phyloP scores from a whole-genome alignment of 1,140 invertebrate genomes.

The Orius insidiosus region DNA sequence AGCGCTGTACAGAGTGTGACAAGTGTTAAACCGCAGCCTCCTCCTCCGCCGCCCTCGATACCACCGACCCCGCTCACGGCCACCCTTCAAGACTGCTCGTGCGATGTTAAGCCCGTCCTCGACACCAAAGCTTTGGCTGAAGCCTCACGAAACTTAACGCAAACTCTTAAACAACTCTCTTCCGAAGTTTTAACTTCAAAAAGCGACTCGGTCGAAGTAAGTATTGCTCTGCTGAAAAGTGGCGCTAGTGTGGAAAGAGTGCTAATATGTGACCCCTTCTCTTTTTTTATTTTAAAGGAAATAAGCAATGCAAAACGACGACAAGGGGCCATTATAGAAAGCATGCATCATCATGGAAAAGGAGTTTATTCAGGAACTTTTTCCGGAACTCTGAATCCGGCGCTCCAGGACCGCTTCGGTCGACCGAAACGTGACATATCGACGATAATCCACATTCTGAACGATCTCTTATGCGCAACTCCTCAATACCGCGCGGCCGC shows the following conservation, averaged over 20 bases:
- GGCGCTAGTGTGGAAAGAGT: too few relatives aligned
- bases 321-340: slow-evolving; percentile 78
- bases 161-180: slow-evolving; percentile 76
- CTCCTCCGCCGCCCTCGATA: background rate
- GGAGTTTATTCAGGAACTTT: slow-evolving; percentile 67
- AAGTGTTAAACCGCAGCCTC: background rate
- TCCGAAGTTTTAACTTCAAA: slow-evolving; percentile 62
- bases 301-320: slow-evolving; percentile 21
- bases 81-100: slow-evolving; percentile 12
- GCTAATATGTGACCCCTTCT: background rate
- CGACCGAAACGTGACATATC: slow-evolving; percentile 79
- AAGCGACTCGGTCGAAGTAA: slow-evolving; percentile 26
- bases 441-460: slow-evolving; percentile 88
- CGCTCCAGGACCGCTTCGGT: slow-evolving; percentile 79
- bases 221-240: background rate
- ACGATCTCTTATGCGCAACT: slow-evolving; percentile 77
- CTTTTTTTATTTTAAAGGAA: slow-evolving; percentile 17
- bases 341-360: slow-evolving; percentile 83
- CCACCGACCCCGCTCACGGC: slow-evolving; percentile 12
- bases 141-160: slow-evolving; percentile 76
- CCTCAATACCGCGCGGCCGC: slow-evolving; percentile 35
- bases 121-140: slow-evolving; percentile 66
- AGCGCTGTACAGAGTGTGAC: background rate
- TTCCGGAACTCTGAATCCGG: slow-evolving; percentile 61
- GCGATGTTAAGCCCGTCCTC: slow-evolving; percentile 26